These are phyloP conservation scores for Tiliacea citrago DNA, from an alignment of 2,888 invertebrate genomes.

Conservation along the genomic window DNA sequence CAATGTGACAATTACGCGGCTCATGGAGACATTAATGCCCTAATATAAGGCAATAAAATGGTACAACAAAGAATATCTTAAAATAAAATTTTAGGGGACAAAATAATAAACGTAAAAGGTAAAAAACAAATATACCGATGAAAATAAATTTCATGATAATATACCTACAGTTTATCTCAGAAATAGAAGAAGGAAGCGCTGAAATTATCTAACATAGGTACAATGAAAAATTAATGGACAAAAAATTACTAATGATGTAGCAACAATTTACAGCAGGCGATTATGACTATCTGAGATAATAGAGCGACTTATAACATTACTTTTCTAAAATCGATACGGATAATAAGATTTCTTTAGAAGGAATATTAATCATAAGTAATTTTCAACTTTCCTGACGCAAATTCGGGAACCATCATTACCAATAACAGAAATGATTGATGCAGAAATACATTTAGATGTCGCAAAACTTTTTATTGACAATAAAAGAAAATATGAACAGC, in stretches of 20 bases:
- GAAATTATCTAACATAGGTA: background rate
- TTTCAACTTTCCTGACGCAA: slow-evolving; percentile 3
- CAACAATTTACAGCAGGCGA: background rate
- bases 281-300: background rate
- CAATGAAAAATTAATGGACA: background rate
- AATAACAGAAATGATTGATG: slow-evolving; percentile 51
- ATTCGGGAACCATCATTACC: slow-evolving; percentile 27
- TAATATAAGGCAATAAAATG: slow-evolving; percentile 35
- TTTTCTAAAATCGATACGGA: background rate
- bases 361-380: slow-evolving; percentile 20
- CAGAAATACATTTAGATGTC: slow-evolving; percentile 49
- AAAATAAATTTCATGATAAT: background rate
- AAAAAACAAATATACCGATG: background rate
- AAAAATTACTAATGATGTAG: background rate
- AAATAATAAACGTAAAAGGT: background rate
- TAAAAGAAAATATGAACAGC: slow-evolving; percentile 43
- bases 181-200: background rate
- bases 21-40: slow-evolving; percentile 48
- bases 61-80: slow-evolving; percentile 32
- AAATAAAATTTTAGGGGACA: slow-evolving; percentile 6
- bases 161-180: background rate
- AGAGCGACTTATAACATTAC: too few relatives aligned
- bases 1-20: slow-evolving; percentile 50
- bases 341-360: background rate
- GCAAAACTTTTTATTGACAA: slow-evolving; percentile 31